Evolutionary conservation across 2,888 invertebrate genomes (phyloP), one percentile per base, ranked within the genome.

Genomic region (Ophion ellenae): DNA sequence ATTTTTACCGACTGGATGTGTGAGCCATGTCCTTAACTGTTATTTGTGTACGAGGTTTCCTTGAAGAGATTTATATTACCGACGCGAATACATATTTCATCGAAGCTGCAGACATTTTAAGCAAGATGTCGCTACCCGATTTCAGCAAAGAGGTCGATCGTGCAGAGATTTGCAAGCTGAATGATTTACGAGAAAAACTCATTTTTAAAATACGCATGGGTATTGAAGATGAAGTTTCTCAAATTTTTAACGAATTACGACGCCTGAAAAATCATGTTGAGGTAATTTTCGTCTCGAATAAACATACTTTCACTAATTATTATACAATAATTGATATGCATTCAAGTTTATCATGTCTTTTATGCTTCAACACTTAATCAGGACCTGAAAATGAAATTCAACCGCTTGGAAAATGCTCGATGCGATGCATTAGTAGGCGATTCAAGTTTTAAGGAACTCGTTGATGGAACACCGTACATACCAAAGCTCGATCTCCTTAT

Each of bases 121-220:
- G 53, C 17, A 53, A 53, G 53, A 87, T 86, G 89, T 78, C 88
- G 63, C 9, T 75, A 79, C 79, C 82, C 84, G 61, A 63, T 87
- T 90, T 40, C 88, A 93, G 93, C 57, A 32, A 88, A 17, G 90
- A 90, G 11, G 88, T 89, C 86, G 89, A 90, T 80, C 86, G 90
- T 47, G 88, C 89, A 82, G 92, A 91, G 32, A 86, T 91, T 87
- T 91, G 85, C 40, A 67, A 87, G 6, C 45, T 90, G 3, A 87
- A 87, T 0, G 86, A 88, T 9, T 67, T 91, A 10, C 87, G 89
- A n/a, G 91, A 90, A 59, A 90, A 85, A 80, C 89, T 93, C 11
- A 89, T 90, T 40, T 92, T 89, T 69, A 92, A 92, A 87, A 93
- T 93, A 40, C 86, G 88, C n/a, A 84, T 89, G 80, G 90, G 90